Percentiles rank a stretch among this genome's conserved stretches.
Evolutionary conservation across 2,888 invertebrate genomes (phyloP).

Genomic region (Stegophylla sp.): DNA sequence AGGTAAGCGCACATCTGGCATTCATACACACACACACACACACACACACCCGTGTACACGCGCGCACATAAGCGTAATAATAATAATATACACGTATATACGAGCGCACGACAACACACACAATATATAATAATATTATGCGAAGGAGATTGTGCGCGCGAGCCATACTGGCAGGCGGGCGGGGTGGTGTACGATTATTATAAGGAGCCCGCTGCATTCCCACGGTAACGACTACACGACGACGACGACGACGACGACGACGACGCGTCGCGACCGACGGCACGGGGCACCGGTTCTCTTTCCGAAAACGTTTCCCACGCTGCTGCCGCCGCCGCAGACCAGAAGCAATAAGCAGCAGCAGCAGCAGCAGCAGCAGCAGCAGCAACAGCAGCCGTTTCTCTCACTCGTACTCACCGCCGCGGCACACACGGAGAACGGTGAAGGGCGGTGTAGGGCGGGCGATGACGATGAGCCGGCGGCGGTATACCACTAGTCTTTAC

Average conservation of each 20-base stretch:
- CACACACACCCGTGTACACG: neutral
- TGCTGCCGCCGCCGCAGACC: slow-evolving; percentile 47
- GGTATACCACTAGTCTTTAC: slow-evolving; percentile 13
- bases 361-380: neutral
- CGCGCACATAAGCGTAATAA: too few species aligned
- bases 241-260: slow-evolving; percentile 50
- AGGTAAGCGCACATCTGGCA: slow-evolving; percentile 38
- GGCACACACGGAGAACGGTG: too few species aligned
- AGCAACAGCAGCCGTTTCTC: slow-evolving; percentile 39
- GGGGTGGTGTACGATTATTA: slow-evolving; percentile 55
- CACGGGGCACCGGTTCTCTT: slow-evolving; percentile 53
- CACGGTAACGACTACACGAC: slow-evolving; percentile 59
- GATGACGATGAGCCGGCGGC: slow-evolving; percentile 6
- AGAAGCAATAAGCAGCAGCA: slow-evolving; percentile 39
- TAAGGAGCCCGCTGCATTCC: slow-evolving; percentile 61
- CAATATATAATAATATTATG: slow-evolving; percentile 17
- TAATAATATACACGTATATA: neutral
- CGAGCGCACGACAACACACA: neutral
- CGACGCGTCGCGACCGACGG: slow-evolving; percentile 44
- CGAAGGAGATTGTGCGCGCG: slow-evolving; percentile 44
- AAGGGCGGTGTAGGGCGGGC: slow-evolving; percentile 9
- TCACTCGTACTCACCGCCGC: slow-evolving; percentile 63
- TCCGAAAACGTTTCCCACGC: slow-evolving; percentile 52
- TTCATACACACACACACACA: slow-evolving; percentile 3
- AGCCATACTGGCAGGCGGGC: neutral